These are phyloP conservation scores for Diachrysia chrysitis DNA, from an alignment of 2,888 invertebrate species.

Conservation along the genomic window DNA sequence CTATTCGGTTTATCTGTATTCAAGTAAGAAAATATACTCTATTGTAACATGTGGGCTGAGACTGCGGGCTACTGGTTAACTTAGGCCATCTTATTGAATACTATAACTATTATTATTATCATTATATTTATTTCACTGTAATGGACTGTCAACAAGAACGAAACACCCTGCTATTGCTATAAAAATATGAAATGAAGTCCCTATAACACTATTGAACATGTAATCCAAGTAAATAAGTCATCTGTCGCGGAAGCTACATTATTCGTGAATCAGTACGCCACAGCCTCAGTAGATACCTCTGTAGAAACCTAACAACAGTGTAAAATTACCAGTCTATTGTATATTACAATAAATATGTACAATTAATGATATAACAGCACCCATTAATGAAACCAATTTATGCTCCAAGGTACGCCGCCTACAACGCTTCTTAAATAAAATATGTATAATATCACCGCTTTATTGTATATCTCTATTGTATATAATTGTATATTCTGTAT, in stretches of 20 bases:
- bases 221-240: conserved; percentile 45
- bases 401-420: conserved; percentile 75
- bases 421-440: conserved; percentile 76
- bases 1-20: conserved; percentile 82
- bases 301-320: conserved; percentile 88
- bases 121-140: conserved; percentile 45
- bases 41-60: conserved; percentile 82
- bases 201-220: conserved; percentile 27
- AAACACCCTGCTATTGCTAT: conserved; percentile 34
- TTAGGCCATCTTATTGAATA: conserved; percentile 34
- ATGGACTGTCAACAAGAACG: conserved; percentile 13
- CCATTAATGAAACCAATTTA: conserved; percentile 83
- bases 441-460: conserved; percentile 81
- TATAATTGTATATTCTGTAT: conserved; percentile 79
- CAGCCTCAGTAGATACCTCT: conserved; percentile 80
- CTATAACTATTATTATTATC: conserved; percentile 18
- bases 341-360: conserved; percentile 89
- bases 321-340: conserved; percentile 89
- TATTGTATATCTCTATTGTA: conserved; percentile 78
- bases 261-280: conserved; percentile 57
- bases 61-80: conserved; percentile 59
- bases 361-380: conserved; percentile 88
- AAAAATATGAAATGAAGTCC: conserved; percentile 15
- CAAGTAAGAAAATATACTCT: conserved; percentile 88
- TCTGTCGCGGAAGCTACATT: conserved; percentile 43